These are phyloP conservation scores for Drosophila yakuba DNA, from an alignment of 1,140 invertebrate genomes.

Conservation along the genomic window DNA sequence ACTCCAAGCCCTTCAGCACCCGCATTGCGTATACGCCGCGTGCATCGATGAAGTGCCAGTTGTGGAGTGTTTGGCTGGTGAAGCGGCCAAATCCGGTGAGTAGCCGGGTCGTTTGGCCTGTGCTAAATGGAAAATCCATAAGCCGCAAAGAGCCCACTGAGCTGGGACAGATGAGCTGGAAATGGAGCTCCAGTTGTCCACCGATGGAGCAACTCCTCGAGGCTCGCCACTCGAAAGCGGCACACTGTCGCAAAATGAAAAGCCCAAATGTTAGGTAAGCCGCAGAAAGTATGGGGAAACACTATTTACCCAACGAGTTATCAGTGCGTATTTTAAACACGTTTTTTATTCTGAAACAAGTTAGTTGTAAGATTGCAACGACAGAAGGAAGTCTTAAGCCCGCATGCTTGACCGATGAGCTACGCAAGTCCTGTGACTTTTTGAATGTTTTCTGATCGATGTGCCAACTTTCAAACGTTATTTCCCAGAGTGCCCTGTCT, in stretches of 20 bases:
- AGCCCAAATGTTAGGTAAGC: not conserved
- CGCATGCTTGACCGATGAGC: not conserved
- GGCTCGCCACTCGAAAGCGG: slow-evolving; percentile 3
- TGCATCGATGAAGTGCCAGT: slow-evolving; percentile 7
- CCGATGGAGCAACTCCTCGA: slow-evolving; percentile 6
- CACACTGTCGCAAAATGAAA: not conserved
- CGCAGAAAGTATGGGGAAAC: not conserved
- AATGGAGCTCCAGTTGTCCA: slow-evolving; percentile 5
- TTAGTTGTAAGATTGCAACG: no score
- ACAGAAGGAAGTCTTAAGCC: not conserved
- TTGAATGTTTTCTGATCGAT: slow-evolving; percentile 5
- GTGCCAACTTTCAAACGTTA: not conserved
- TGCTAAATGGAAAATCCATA: slow-evolving; percentile 45
- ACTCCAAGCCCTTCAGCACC: not conserved
- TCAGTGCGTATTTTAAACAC: not conserved
- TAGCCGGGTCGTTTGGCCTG: slow-evolving; percentile 4
- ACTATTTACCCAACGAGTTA: not conserved
- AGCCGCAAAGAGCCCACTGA: slow-evolving; percentile 33
- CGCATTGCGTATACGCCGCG: slow-evolving; percentile 32
- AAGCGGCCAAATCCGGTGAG: slow-evolving; percentile 11
- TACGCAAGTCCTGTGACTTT: not conserved
- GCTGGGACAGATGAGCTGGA: slow-evolving; percentile 31
- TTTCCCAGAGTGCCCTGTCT: slow-evolving; percentile 5
- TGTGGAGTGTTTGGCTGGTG: not conserved
- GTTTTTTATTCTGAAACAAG: no score